Percentiles rank a stretch among this genome's conserved stretches.
These are phyloP conservation scores for Heliocidaris tuberculata DNA, from an alignment of 35 echinoderm and acorn worm genomes.

Conservation along the genomic window DNA sequence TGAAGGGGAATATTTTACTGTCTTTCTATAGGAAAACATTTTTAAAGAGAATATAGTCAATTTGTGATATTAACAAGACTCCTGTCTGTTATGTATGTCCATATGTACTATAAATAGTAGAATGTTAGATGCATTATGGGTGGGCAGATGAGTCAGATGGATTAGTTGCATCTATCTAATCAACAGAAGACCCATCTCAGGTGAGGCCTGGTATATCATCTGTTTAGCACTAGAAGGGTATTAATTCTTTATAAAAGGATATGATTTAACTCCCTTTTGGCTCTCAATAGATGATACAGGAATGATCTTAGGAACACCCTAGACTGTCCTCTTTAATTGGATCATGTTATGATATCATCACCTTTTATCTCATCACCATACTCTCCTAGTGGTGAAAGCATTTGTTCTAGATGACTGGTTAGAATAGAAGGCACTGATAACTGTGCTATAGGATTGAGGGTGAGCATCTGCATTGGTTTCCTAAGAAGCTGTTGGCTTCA, in stretches of 20 bases:
- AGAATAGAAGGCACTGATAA: not conserved
- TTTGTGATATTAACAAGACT: not conserved
- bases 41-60: not conserved
- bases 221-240: not conserved
- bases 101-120: not conserved
- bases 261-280: not conserved
- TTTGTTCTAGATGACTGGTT: not conserved
- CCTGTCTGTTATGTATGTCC: not conserved
- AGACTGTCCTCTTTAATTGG: constrained; percentile 16
- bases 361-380: not conserved
- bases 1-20: not conserved
- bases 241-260: not conserved
- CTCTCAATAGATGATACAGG: not conserved
- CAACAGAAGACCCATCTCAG: not conserved
- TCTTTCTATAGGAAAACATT: not conserved
- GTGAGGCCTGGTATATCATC: not conserved
- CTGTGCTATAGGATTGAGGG: not conserved
- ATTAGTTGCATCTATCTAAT: not conserved
- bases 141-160: constrained; percentile 26
- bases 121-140: not conserved
- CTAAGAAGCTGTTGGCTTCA: not conserved
- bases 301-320: not conserved
- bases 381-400: not conserved
- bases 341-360: constrained; percentile 11
- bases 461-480: not conserved